Conservation (phyloP, 2,888 invertebrate genomes). For the Drosophila longiperda region DNA sequence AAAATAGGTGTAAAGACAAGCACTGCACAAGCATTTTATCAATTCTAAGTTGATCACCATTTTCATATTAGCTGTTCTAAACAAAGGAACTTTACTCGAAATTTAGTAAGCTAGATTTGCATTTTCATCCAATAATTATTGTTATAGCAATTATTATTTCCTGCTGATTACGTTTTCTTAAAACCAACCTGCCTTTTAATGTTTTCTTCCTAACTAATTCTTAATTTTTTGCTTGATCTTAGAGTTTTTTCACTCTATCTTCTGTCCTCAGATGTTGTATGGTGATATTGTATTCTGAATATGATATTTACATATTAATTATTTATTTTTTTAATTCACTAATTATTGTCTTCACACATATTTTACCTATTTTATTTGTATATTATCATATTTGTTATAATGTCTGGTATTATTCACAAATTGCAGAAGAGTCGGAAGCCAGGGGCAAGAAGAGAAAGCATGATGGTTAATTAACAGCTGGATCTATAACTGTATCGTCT, state of each 20-base stretch:
- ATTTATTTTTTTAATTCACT: not conserved
- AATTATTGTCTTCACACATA: not conserved
- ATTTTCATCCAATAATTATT: not conserved
- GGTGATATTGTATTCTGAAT: not conserved
- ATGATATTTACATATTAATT: not conserved
- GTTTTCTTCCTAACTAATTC: too few relatives aligned
- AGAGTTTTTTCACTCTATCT: not conserved
- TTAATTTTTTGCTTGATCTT: too few relatives aligned
- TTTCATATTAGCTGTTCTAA: not conserved
- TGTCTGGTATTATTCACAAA: not conserved
- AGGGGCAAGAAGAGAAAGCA: constrained; percentile 91
- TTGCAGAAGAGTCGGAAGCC: constrained; percentile 86
- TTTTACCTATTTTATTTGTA: not conserved
- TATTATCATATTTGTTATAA: not conserved
- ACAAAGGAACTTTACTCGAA: not conserved
- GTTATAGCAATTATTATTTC: not conserved
- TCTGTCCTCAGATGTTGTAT: not conserved
- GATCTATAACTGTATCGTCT: constrained; percentile 67
- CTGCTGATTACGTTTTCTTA: not conserved
- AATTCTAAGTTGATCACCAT: too few relatives aligned
- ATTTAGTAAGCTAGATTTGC: not conserved
- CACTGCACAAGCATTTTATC: not conserved
- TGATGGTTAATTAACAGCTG: constrained; percentile 85
- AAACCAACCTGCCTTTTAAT: not conserved
- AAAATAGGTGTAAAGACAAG: not conserved